Evolutionary conservation across 1,140 invertebrate genomes (phyloP).

Genomic region (Rhyacophila brunnea): DNA sequence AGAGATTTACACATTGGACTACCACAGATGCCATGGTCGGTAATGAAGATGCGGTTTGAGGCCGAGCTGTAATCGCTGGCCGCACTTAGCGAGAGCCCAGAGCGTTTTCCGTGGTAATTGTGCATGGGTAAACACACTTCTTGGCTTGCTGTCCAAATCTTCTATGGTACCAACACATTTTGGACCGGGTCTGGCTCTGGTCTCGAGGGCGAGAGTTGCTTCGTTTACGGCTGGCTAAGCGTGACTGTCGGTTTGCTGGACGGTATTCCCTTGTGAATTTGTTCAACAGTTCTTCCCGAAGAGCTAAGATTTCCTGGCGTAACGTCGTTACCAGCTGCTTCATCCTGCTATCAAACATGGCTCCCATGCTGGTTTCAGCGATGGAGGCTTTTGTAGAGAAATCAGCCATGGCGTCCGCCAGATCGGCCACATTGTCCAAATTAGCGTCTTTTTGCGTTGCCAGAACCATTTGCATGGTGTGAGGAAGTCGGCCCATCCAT

Average conservation of each 20-base stretch:
- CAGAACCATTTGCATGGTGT: constrained; percentile 6
- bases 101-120: not conserved
- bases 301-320: too few species aligned
- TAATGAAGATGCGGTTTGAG: not conserved
- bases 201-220: not conserved
- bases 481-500: constrained; percentile 24
- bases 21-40: too few species aligned
- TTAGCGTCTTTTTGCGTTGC: not conserved
- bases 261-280: not conserved
- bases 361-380: too few species aligned
- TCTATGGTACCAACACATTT: not conserved
- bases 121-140: not conserved
- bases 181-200: not conserved
- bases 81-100: not conserved
- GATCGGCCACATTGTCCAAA: constrained; percentile 20
- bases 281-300: too few species aligned
- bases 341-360: not conserved
- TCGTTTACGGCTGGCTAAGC: not conserved
- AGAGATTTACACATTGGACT: too few species aligned
- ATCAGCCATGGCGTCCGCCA: constrained; percentile 12
- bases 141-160: not conserved
- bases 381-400: constrained; percentile 7
- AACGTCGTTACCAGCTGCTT: not conserved
- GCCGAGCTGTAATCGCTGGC: not conserved
- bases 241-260: not conserved